These are phyloP conservation scores for Epizoanthus fatuus DNA, from an alignment of 92 coral and sea anemone genomes.

Conservation along the genomic window DNA sequence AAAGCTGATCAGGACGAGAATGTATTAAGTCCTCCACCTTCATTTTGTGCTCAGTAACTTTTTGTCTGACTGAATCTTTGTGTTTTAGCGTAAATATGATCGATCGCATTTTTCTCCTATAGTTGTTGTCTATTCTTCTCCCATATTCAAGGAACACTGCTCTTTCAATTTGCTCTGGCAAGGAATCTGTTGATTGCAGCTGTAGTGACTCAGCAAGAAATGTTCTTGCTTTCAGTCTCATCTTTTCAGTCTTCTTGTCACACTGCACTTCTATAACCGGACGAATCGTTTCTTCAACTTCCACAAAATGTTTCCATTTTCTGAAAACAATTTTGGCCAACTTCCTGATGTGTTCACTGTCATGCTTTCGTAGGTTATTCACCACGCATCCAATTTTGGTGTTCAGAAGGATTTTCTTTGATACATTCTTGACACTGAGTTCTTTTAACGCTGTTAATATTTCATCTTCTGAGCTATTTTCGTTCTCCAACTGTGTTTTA, in stretches of 20 bases:
- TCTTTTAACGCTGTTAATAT: slow-evolving; percentile 69
- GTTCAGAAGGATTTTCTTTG: slow-evolving; percentile 73
- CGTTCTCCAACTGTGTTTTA: slow-evolving; percentile 73
- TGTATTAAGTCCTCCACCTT: slow-evolving; percentile 53
- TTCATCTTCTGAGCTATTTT: slow-evolving; percentile 55
- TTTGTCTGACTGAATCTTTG: slow-evolving; percentile 50
- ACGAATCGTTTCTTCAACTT: slow-evolving; percentile 59
- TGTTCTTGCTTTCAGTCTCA: slow-evolving; percentile 75
- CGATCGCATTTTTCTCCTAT: slow-evolving; percentile 83
- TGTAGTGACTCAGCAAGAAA: slow-evolving; percentile 72
- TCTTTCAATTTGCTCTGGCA: slow-evolving; percentile 82
- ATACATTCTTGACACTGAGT: slow-evolving; percentile 68
- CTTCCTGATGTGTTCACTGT: slow-evolving; percentile 51
- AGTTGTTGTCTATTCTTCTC: slow-evolving; percentile 71
- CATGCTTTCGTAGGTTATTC: slow-evolving; percentile 71
- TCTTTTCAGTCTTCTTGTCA: slow-evolving; percentile 79
- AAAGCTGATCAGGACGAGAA: too few relatives aligned
- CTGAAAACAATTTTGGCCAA: slow-evolving; percentile 77
- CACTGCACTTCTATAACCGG: slow-evolving; percentile 84
- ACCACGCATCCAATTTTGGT: slow-evolving; percentile 87
- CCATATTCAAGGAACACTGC: slow-evolving; percentile 68
- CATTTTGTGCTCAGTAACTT: slow-evolving; percentile 53
- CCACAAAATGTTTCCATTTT: slow-evolving; percentile 79
- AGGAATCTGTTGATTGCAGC: slow-evolving; percentile 44
- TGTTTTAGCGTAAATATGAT: slow-evolving; percentile 73